Base-by-base conservation (phyloP, 2,113 vertebrate genomes). In the Theristicus caerulescens region DNA sequence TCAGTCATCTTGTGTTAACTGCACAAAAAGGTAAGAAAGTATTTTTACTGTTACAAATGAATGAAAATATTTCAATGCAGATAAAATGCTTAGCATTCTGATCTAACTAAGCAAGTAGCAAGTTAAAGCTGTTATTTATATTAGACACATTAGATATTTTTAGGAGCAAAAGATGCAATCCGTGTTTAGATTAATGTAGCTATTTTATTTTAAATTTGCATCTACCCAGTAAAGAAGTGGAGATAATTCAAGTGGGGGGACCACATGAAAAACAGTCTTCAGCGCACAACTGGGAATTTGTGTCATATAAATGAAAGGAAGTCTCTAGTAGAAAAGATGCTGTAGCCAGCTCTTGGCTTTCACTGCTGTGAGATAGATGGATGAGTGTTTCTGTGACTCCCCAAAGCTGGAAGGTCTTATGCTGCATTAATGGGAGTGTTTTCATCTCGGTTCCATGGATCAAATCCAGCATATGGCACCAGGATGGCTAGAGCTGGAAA, bases 261-360 rank as follows among this genome's bases (percentile, higher is more conserved):
- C 90, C 78, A 81, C 81, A 82, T 93, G 76, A 95, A 95, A 94
- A 95, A 69, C 79, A 65, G 64, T 58, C 90, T 90, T 81, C 44
- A 67, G 93, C 66, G 66, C 87, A 88, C 91, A 59, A 57, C 73
- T 90, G 94, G 94, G 97, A 97, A 82, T 97, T 96, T 94, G 52
- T 97, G 61, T 96, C 76, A 93, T 46, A 86, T 19, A 96, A 97
- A 92, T 96, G 94, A 96, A 96, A 88, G 73, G 76, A 87, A 81
- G 34, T 46, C 32, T 93, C 51, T 20, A 87, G 90, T 19, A 97
- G 87, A 76, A 96, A 96, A 96, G 83, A 86, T 90, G 69, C 42
- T 86, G 26, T 70, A 85, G 79, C 89, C 89, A 62, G 89, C 93
- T 86, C 72, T 94, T 96, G 85, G 51, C 92, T 82, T 83, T 90